A percentile compares a stretch with the other conserved stretches of the same genome.
phyloP scores from a whole-genome alignment of 2,797 vertebrate species.

The Pelodytes ibericus region DNA sequence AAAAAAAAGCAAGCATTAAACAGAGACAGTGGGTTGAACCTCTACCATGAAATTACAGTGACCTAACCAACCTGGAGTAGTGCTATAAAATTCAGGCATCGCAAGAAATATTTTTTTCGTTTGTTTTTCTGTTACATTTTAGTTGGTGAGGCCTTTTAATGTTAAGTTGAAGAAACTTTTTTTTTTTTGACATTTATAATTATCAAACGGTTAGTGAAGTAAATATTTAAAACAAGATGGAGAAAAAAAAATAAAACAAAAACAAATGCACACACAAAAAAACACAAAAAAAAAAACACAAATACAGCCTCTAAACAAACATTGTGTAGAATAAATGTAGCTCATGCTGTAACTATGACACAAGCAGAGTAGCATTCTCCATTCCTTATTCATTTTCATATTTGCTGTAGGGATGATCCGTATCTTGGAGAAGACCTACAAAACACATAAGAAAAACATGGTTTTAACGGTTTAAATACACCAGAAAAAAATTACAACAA shows the following conservation, averaged over 20 bases:
- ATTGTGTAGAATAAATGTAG: not conserved
- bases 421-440: slow-evolving; percentile 83
- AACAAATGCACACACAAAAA: not conserved
- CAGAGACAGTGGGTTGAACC: too few relatives aligned
- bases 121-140: not conserved
- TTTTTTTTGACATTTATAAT: too few relatives aligned
- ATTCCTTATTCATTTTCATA: slow-evolving; percentile 82
- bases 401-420: slow-evolving; percentile 87
- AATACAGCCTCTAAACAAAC: not conserved
- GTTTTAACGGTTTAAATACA: too few relatives aligned
- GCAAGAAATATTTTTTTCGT: too few relatives aligned
- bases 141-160: not conserved
- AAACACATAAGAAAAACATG: slow-evolving; percentile 46
- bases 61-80: too few relatives aligned
- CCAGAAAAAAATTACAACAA: too few relatives aligned
- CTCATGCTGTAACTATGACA: slow-evolving; percentile 14
- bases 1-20: too few relatives aligned
- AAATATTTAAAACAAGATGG: not conserved
- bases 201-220: too few relatives aligned
- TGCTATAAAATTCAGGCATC: too few relatives aligned
- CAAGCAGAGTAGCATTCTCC: not conserved
- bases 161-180: too few relatives aligned
- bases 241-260: not conserved
- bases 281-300: not conserved
- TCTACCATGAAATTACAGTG: too few relatives aligned